A percentile compares a stretch with the other conserved stretches of the same genome.
phyloP scores from a whole-genome alignment of 2,113 vertebrate species.

The Ceratotherium simum region DNA sequence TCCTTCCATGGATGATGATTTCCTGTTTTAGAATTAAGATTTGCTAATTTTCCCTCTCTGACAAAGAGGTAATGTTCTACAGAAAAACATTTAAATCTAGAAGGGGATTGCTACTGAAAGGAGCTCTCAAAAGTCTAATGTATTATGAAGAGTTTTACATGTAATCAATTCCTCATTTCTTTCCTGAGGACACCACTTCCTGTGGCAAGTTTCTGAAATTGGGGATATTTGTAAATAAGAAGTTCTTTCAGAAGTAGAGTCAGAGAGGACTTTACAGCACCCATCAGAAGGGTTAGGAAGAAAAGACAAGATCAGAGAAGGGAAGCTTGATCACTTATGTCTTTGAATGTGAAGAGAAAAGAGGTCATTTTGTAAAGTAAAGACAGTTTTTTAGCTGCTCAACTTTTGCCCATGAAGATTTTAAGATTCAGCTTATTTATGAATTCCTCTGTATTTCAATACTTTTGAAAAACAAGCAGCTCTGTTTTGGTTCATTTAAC shows the following conservation, averaged over 20 bases:
- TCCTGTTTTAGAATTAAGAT: neutral
- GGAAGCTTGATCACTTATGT: neutral
- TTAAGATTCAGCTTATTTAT: neutral
- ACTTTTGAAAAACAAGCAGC: neutral
- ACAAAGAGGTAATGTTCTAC: neutral
- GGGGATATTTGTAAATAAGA: neutral
- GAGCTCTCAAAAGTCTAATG: too few relatives aligned
- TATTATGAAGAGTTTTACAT: neutral
- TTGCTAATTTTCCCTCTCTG: neutral
- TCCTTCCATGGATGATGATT: neutral
- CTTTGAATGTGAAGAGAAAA: neutral
- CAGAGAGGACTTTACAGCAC: neutral
- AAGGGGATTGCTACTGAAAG: neutral
- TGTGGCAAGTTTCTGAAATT: neutral
- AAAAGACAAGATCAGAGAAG: neutral
- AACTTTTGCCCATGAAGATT: neutral
- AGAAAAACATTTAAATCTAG: neutral
- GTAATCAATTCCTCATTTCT: neutral
- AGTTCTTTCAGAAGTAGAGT: neutral
- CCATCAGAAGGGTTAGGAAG: neutral
- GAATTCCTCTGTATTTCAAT: neutral
- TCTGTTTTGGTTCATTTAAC: neutral
- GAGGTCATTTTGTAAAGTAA: neutral
- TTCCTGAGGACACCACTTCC: neutral
- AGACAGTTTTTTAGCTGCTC: neutral